Base-by-base conservation (phyloP, 1,140 invertebrate genomes). In the Venustaconcha ellipsiformis region DNA sequence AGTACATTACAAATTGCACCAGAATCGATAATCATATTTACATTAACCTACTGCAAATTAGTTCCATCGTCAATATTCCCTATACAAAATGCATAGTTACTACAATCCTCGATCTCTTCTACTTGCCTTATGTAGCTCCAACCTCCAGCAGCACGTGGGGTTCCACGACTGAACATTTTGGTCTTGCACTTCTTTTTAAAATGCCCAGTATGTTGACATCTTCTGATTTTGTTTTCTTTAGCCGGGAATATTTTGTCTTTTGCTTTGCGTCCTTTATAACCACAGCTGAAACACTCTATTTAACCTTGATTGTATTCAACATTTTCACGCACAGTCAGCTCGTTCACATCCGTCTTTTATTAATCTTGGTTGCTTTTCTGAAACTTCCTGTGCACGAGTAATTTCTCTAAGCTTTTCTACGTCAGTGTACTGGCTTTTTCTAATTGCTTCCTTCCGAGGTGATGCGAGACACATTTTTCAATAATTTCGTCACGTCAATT, bases 401-500 rank as follows among this genome's bases (percentile, higher is more conserved):
- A 66, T 74, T 58, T 59, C 56, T 56, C 59, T 18, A 2, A 79
- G n/a, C 37, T 67, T 26, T 8, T 66, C 48, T n/a, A 77, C 20
- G 63, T 70, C 17, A 79, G 6, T 4, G 56, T 72, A 23, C 26
- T 65, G 55, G 68, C 70, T 26, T 66, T 68, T 63, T 59, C 66
- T 18, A 73, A 48, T 6, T 67, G 55, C 75, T 73, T 79, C 56
- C 58, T 79, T 26, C 72, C 23, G 57, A 76, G 57, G 14, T 15
- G 37, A 2, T 20, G 59, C 20, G 67, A 78, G 5, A 8, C 14
- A 57, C 76, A 72, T 55, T 73, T 74, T 20, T 72, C 76, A n/a
- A 79, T 76, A 13, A 74, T 66, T n/a, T 81, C 65, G n/a, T 75
- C 72, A 12, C 80, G 15, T 70, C 26, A 30, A 30, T 30, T 30